phyloP scores from a whole-genome alignment of 2,888 invertebrate genomes.

The Crossocerus cetratus region DNA sequence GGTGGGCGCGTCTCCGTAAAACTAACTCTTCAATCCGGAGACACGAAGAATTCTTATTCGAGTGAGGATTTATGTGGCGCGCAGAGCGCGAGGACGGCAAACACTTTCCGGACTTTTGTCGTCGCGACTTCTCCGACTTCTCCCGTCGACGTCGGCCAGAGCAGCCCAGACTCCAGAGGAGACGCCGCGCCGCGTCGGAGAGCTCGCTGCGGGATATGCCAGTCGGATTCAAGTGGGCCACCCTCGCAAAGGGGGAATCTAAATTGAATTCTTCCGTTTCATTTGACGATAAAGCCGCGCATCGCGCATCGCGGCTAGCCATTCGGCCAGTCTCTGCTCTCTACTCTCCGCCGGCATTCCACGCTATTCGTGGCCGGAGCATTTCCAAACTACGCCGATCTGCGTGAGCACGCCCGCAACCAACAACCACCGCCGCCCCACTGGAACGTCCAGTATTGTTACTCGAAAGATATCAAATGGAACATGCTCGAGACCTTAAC shows the following conservation, averaged over 20 bases:
- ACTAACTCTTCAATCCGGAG: constrained; percentile 39
- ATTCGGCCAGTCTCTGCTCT: background rate
- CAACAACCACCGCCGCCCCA: too few species aligned
- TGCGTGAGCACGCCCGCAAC: too few species aligned
- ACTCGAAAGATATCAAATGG: too few species aligned
- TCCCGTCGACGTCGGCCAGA: too few species aligned
- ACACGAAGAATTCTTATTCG: constrained; percentile 56
- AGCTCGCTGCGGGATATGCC: constrained; percentile 26
- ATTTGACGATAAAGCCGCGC: constrained; percentile 65
- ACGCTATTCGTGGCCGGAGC: too few species aligned
- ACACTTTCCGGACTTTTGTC: constrained; percentile 50
- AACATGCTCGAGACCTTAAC: background rate
- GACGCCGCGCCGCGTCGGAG: too few species aligned
- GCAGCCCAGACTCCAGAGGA: too few species aligned
- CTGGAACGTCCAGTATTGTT: too few species aligned
- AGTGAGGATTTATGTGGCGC: constrained; percentile 52
- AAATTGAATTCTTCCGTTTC: constrained; percentile 71
- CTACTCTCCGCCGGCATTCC: too few species aligned
- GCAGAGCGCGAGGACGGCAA: constrained; percentile 56
- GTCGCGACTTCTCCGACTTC: constrained; percentile 41
- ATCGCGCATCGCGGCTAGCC: constrained; percentile 35
- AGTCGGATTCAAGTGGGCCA: background rate
- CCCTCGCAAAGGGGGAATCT: constrained; percentile 47
- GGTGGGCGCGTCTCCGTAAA: too few species aligned
- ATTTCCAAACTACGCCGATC: too few species aligned